Conservation (phyloP, 2,113 vertebrate genomes). For the Stercorarius parasiticus region DNA sequence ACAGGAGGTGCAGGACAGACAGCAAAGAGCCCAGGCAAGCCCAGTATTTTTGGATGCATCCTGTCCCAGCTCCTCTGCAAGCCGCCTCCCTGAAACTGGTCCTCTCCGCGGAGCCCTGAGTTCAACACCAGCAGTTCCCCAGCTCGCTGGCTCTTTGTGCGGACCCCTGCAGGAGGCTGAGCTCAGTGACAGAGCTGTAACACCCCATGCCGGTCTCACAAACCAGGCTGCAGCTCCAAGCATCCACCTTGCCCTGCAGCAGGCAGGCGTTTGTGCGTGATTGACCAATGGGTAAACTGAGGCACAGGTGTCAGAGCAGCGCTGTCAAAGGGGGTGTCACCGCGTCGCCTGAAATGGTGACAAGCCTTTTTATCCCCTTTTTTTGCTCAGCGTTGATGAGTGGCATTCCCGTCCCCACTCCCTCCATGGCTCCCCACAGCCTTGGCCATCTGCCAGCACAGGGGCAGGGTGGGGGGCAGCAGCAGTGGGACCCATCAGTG, state of each 20-base stretch:
- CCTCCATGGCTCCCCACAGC: rapidly evolving
- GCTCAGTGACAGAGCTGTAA: background rate
- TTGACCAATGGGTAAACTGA: background rate
- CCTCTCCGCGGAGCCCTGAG: background rate
- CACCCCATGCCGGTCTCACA: rapidly evolving
- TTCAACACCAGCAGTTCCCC: rapidly evolving
- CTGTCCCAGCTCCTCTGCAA: background rate
- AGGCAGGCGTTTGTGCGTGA: rapidly evolving
- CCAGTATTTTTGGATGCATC: rapidly evolving
- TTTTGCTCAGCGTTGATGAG: background rate
- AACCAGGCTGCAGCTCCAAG: background rate
- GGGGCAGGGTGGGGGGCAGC: too few relatives aligned
- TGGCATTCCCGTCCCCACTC: rapidly evolving
- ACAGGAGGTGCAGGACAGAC: rapidly evolving
- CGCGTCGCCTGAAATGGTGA: background rate
- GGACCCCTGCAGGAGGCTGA: background rate
- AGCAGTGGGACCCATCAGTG: rapidly evolving
- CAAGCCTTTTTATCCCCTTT: background rate
- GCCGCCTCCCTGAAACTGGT: background rate
- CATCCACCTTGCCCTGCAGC: too few relatives aligned
- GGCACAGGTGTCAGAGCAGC: rapidly evolving
- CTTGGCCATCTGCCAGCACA: rapidly evolving
- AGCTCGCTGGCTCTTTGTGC: background rate
- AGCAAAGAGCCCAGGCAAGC: background rate
- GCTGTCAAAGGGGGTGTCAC: background rate